Base-by-base conservation (phyloP, 2,113 vertebrate genomes). In the Neofelis nebulosa region DNA sequence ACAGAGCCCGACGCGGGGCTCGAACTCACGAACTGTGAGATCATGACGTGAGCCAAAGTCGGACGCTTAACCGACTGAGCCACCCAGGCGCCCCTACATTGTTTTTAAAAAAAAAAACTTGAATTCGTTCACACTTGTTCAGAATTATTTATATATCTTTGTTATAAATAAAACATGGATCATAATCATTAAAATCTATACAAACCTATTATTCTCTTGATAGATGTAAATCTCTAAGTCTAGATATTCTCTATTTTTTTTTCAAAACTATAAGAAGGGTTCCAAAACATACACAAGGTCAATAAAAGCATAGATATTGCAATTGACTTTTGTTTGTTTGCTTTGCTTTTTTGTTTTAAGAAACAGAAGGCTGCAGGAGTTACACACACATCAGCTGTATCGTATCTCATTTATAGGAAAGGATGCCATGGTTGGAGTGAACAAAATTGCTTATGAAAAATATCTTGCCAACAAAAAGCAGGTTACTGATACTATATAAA, bases 401-500 rank as follows among this genome's bases (percentile, higher is more conserved):
- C 95, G 96, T 97, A 94, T 95, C 94, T 98, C 95, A 98, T 98
- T 98, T 98, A 97, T 97, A 97, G 97, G 94, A 98, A 98, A 97
- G 78, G 87, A 97, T 89, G 89, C 98, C 97, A 98, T 96, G 92
- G 92, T 95, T 97, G 89, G 89, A 95, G 85, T 96, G 96, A 98
- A 85, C 68, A 98, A 98, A 99, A 98, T 95, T 97, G 93, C 66
- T 96, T 96, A 73, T 97, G 92, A 98, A 98, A 98, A 98, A 87
- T 81, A 97, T 57, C 88, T 96, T 96, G 61, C 41, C 41, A 55
- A 91, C 95, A 98, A 68, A 82, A 94, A 97, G 41, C 73, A 93
- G 73, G 50, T 98, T 95, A 97, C 87, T 93, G 83, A 94, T 88
- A 83, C 45, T 95, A 93, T 76, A 57, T 82, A 98, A 96, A 87